These are phyloP conservation scores for Eupsilia transversa DNA, from an alignment of 2,888 invertebrate genomes.

Conservation along the genomic window DNA sequence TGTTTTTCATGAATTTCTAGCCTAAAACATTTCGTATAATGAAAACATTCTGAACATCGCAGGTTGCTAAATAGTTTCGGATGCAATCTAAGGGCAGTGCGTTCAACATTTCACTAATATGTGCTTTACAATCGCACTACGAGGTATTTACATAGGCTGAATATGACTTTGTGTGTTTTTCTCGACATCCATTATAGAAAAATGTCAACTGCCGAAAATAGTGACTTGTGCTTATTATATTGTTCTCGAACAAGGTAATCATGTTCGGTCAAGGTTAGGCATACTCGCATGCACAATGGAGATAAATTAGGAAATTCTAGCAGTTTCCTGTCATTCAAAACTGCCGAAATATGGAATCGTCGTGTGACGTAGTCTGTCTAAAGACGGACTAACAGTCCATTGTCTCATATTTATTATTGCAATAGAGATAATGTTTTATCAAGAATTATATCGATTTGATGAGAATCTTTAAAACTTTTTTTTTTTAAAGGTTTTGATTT, in stretches of 20 bases:
- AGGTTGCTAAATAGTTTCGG: slow-evolving; percentile 62
- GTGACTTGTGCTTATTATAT: slow-evolving; percentile 31
- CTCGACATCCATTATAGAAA: slow-evolving; percentile 9
- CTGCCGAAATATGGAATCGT: slow-evolving; percentile 18
- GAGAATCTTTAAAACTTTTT: slow-evolving; percentile 1
- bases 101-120: slow-evolving; percentile 72
- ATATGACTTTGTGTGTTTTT: slow-evolving; percentile 67
- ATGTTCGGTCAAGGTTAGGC: slow-evolving; percentile 46
- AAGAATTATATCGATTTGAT: slow-evolving; percentile 9
- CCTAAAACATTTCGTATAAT: slow-evolving; percentile 43
- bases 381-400: background rate
- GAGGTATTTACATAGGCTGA: slow-evolving; percentile 65
- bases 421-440: slow-evolving; percentile 8
- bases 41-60: slow-evolving; percentile 57
- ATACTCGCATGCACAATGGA: slow-evolving; percentile 50
- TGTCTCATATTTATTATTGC: slow-evolving; percentile 6
- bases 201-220: slow-evolving; percentile 38
- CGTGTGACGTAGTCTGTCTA: background rate
- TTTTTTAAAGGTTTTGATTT: too few species aligned
- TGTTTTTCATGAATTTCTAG: slow-evolving; percentile 42
- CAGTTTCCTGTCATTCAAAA: slow-evolving; percentile 47
- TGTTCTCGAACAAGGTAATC: slow-evolving; percentile 55
- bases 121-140: slow-evolving; percentile 77
- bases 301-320: slow-evolving; percentile 45
- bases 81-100: slow-evolving; percentile 74